A percentile compares a stretch with the other conserved stretches of the same genome.
Evolutionary conservation across 2,797 vertebrate species (phyloP).

Genomic region (Clarias fuscus): DNA sequence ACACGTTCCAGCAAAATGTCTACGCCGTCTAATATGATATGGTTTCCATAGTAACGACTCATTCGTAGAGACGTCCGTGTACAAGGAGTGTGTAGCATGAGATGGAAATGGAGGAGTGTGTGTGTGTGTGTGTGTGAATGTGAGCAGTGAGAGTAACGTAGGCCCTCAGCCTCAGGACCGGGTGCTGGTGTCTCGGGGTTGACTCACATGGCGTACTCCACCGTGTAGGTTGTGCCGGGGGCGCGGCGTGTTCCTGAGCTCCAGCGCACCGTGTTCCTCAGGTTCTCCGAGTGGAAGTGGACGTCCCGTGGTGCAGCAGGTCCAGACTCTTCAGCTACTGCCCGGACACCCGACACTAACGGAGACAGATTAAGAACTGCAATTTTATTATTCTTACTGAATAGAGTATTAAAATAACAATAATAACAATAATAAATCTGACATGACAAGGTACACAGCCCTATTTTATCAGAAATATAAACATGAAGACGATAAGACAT

Average conservation of each 20-base stretch:
- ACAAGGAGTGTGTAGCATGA: not conserved
- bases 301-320: constrained; percentile 62
- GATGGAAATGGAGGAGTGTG: not conserved
- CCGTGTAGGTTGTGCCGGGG: constrained; percentile 58
- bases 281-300: constrained; percentile 68
- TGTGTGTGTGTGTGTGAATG: not conserved
- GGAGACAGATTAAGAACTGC: not conserved
- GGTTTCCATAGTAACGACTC: too few relatives aligned
- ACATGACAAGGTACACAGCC: too few relatives aligned
- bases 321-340: constrained; percentile 39
- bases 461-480: too few relatives aligned
- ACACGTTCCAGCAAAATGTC: too few relatives aligned
- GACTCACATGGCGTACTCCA: constrained; percentile 75
- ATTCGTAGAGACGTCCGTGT: too few relatives aligned
- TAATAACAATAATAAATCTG: too few relatives aligned
- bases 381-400: too few relatives aligned
- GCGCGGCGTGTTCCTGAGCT: constrained; percentile 53
- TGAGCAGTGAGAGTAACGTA: not conserved
- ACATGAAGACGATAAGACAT: too few relatives aligned
- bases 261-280: constrained; percentile 73
- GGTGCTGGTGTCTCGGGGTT: not conserved
- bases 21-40: too few relatives aligned
- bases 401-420: too few relatives aligned
- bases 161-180: too few relatives aligned
- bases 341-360: not conserved